Conservation (phyloP, 2,888 invertebrate species). For the Epinotia nisella region DNA sequence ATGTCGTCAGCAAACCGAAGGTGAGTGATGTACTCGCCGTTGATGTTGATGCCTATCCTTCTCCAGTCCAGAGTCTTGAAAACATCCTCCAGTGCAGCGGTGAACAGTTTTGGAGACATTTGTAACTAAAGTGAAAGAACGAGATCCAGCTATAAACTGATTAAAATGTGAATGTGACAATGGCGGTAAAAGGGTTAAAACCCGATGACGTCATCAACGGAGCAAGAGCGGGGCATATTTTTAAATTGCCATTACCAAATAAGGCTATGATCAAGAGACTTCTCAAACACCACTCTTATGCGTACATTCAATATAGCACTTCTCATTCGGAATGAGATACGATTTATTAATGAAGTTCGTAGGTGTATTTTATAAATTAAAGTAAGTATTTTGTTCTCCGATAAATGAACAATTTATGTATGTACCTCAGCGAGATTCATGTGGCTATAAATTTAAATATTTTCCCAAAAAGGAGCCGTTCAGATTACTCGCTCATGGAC, state of each 20-base stretch:
- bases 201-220: not conserved
- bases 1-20: too few relatives aligned
- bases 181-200: not conserved
- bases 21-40: too few relatives aligned
- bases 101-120: too few relatives aligned
- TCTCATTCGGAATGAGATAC: not conserved
- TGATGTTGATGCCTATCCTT: too few relatives aligned
- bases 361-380: conserved; percentile 2
- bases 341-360: conserved; percentile 12
- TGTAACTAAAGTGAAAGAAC: too few relatives aligned
- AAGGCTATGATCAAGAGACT: not conserved
- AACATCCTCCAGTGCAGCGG: too few relatives aligned
- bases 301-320: conserved; percentile 9
- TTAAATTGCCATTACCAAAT: not conserved
- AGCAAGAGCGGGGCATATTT: not conserved
- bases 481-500: conserved; percentile 18
- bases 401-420: conserved; percentile 46
- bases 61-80: too few relatives aligned
- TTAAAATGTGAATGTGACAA: not conserved
- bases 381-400: conserved; percentile 45
- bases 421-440: conserved; percentile 46
- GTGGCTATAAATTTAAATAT: conserved; percentile 51
- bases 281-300: not conserved
- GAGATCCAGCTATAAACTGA: too few relatives aligned
- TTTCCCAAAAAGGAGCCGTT: conserved; percentile 41